phyloP scores from a whole-genome alignment of 2,888 invertebrate species.

The Idaea aversata region DNA sequence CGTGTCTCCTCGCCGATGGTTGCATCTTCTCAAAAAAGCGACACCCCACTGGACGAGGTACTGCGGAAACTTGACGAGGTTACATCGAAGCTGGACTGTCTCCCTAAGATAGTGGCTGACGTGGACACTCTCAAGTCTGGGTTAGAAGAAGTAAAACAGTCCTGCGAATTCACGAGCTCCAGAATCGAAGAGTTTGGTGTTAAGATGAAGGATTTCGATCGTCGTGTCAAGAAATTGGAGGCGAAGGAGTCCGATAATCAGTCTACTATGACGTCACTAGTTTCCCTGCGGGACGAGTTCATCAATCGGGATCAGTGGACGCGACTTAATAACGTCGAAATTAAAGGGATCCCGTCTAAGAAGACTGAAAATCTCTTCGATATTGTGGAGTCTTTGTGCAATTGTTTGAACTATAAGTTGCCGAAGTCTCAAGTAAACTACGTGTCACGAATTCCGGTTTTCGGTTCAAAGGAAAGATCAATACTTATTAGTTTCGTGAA shows the following conservation, averaged over 20 bases:
- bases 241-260: no score
- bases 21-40: not conserved
- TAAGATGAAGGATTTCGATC: not conserved
- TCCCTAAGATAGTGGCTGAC: not conserved
- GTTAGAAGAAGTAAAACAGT: not conserved
- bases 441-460: not conserved
- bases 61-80: not conserved
- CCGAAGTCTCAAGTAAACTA: slow-evolving; percentile 1
- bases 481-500: slow-evolving; percentile 7
- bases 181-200: not conserved
- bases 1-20: not conserved
- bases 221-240: not conserved
- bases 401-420: not conserved
- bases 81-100: not conserved
- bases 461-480: not conserved
- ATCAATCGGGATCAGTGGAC: slow-evolving; percentile 6
- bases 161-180: not conserved
- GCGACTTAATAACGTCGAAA: not conserved
- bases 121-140: not conserved
- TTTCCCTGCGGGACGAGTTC: slow-evolving; percentile 9
- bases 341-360: not conserved
- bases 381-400: not conserved
- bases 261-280: not conserved
- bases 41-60: not conserved
- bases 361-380: not conserved